phyloP scores from a whole-genome alignment of 2,888 invertebrate genomes.

The Taphrorychus bicolor region DNA sequence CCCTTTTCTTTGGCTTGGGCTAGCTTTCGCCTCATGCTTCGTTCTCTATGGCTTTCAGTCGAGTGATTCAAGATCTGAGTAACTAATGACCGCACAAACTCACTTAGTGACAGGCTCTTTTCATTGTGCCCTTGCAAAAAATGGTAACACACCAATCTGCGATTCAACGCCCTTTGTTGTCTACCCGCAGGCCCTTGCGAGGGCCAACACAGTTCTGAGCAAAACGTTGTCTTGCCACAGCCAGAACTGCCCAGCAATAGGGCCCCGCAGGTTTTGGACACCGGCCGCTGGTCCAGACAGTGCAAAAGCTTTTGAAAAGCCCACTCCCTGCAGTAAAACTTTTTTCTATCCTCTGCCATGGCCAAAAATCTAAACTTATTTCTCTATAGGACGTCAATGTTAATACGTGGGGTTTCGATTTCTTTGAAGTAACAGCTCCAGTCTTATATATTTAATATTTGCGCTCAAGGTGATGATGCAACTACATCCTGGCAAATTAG shows the following conservation, averaged over 20 bases:
- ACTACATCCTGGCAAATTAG: constrained; percentile 45
- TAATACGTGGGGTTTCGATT: too few relatives aligned
- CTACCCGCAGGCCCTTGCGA: constrained; percentile 71
- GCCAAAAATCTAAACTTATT: constrained; percentile 42
- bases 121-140: constrained; percentile 87
- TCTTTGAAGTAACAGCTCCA: constrained; percentile 42
- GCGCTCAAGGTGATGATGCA: constrained; percentile 42
- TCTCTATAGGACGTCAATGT: constrained; percentile 47
- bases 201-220: constrained; percentile 79
- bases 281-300: constrained; percentile 87
- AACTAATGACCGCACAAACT: constrained; percentile 84
- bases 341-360: constrained; percentile 68
- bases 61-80: constrained; percentile 84
- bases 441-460: constrained; percentile 45
- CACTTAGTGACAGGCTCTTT: constrained; percentile 82
- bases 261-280: constrained; percentile 86
- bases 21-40: constrained; percentile 55
- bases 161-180: constrained; percentile 76
- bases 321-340: constrained; percentile 94
- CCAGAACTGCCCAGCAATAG: constrained; percentile 89
- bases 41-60: constrained; percentile 60
- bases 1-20: constrained; percentile 49
- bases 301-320: constrained; percentile 92
- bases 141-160: constrained; percentile 84
- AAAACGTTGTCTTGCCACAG: constrained; percentile 92